Evolutionary conservation across 2,113 vertebrate genomes (phyloP), one percentile per base, ranked within the genome.

Genomic region (Phrynosoma blainvillii): DNA sequence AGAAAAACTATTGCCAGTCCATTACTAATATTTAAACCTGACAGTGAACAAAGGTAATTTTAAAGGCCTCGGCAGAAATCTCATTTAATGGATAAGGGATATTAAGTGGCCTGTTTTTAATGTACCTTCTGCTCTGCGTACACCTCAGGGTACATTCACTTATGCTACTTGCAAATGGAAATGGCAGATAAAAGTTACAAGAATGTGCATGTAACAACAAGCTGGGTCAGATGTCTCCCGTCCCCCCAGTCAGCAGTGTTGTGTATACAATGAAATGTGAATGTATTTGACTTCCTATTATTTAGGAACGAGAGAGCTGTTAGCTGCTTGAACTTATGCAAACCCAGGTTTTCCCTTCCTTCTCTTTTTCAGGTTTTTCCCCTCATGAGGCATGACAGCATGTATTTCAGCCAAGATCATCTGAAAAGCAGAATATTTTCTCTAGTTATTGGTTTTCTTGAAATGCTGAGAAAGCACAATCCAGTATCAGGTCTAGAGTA

Each of bases 121-220:
- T 86, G 91, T 90, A 70, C 66, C 70, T 86, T 59, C 21, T 79
- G 18, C 20, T 89, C 8, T 84, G 66, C 88, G 92, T 47, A 84
- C 32, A 89, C 32, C 66, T 92, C 85, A 87, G 54, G 20, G 27
- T 71, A 71, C 2, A 30, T 89, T 73, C 75, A 42, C 71, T 92
- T 20, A 27, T 84, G 23, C 36, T 85, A 88, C 71, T 81, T 94
- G 78, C 21, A 88, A 71, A 30, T 27, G 25, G 68, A 71, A 71
- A 23, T 4, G 79, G 68, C 78, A 88, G 88, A 88, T 89, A 89
- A 92, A 40, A 59, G 5, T 42, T 85, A 91, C 89, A 87, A 89
- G 81, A 85, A 87, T 30, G 32, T 77, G 77, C 82, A 91, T 0
- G 5, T 87, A 92, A 79, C 30, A 82, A 3, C 0, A 20, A 84